Percentiles rank a stretch among this genome's conserved stretches.
Conservation (phyloP, 2,888 invertebrate species). For the Clusia tigrina region DNA sequence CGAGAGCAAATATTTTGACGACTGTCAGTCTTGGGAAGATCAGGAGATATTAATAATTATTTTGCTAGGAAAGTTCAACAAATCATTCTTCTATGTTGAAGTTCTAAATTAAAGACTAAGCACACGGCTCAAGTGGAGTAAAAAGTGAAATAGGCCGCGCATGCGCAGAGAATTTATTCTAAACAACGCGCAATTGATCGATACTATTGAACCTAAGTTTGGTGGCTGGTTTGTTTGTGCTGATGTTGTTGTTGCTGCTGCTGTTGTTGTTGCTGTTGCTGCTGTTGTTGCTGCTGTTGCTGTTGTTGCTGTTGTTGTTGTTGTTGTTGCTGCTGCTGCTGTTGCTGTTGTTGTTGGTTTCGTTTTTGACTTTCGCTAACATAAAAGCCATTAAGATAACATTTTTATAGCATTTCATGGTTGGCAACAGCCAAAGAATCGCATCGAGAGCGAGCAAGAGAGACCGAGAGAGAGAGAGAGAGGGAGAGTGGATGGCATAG, state of each 20-base stretch:
- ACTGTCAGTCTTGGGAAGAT: too few species aligned
- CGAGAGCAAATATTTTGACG: too few species aligned
- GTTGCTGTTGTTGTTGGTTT: slow-evolving; percentile 31
- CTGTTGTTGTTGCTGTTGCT: slow-evolving; percentile 10
- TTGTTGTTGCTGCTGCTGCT: slow-evolving; percentile 26
- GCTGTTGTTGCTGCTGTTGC: slow-evolving; percentile 4
- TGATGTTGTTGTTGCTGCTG: slow-evolving; percentile 16
- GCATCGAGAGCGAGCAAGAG: background rate
- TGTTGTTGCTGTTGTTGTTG: slow-evolving; percentile 17
- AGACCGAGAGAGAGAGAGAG: background rate
- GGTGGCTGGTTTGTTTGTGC: too few species aligned
- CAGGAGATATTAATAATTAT: too few species aligned
- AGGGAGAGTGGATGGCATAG: background rate
- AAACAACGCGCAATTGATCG: slow-evolving; percentile 38
- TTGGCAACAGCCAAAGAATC: background rate
- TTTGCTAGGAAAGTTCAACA: too few species aligned
- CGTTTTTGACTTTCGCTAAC: slow-evolving; percentile 57
- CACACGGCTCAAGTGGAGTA: background rate
- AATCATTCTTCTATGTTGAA: too few species aligned
- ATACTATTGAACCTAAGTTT: slow-evolving; percentile 7
- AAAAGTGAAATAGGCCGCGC: slow-evolving; percentile 43
- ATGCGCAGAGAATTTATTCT: slow-evolving; percentile 55
- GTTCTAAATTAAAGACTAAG: too few species aligned
- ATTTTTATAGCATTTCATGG: slow-evolving; percentile 44
- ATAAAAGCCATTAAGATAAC: slow-evolving; percentile 61